Base-by-base conservation (phyloP, 2,797 vertebrate species). In the Rhabdophis nuchalis region DNA sequence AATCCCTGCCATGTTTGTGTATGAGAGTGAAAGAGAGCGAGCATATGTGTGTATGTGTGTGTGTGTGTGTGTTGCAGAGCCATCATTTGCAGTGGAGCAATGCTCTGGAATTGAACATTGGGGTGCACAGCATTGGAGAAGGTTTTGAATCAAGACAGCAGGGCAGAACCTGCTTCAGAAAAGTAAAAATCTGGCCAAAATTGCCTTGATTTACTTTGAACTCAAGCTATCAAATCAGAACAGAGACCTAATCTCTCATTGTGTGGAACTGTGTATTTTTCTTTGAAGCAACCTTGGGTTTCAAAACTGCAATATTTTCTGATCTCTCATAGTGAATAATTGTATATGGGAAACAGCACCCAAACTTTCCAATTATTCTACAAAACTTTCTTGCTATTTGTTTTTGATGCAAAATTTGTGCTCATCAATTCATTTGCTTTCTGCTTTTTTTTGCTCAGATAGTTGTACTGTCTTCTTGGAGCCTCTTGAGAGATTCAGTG, bases 401-500 rank as follows among this genome's bases (percentile, higher is more conserved):
- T 11, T 7, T 13, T 64, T 58, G 16, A 3, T 0, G 0, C 90
- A 89, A 27, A 1, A 14, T 41, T 60, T 0, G 0, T 61, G 87
- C 13, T 57, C 32, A 85, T 57, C 85, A 20, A 5, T 93, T 96
- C 72, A 94, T 88, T 10, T 87, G 94, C 57, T 90, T 85, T 95
- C 57, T 93, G 0, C 93, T 85, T 93, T 68, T 68, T 89, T 93
- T 93, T 89, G 1, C 56, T 1, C 95, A 99, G 99, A 97, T 98
- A 0, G 98, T 99, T 88, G 98, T 95, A 9, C 98, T 99, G 72
- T 98, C 99, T 0, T 97, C 98, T 0, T 99, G 99, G 99, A 98
- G 98, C 92, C 98, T 99, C 93, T 95, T 99, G 96, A 98, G 99
- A 95, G 99, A 99, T 96, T 99, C 99, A 0, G 85, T 95, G 64